These are phyloP conservation scores for Trichonephila clavata DNA, from an alignment of 1,140 invertebrate species.

Conservation along the genomic window DNA sequence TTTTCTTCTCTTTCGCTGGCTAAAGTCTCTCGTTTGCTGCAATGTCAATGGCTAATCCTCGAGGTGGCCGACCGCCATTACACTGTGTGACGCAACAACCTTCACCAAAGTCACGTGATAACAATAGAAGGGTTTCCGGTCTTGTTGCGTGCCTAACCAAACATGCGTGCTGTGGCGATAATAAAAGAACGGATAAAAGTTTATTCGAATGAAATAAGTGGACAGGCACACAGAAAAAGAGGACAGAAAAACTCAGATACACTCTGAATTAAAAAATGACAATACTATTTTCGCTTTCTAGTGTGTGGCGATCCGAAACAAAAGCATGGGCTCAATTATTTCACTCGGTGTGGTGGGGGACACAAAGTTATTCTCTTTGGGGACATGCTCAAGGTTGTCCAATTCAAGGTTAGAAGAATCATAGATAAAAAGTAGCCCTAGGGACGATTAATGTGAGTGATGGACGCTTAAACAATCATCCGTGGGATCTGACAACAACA, in stretches of 20 bases:
- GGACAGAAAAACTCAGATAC: not conserved
- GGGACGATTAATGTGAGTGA: slow-evolving; percentile 17
- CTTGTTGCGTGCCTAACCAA: slow-evolving; percentile 14
- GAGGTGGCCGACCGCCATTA: not conserved
- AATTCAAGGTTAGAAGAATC: not conserved
- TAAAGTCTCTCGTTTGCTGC: slow-evolving; percentile 8
- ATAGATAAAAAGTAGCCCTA: not conserved
- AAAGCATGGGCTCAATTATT: slow-evolving; percentile 1
- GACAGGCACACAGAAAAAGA: not conserved
- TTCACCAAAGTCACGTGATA: slow-evolving; percentile 31
- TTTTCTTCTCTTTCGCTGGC: not conserved
- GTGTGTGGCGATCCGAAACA: not conserved
- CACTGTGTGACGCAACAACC: slow-evolving; percentile 14
- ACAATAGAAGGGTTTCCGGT: slow-evolving; percentile 38
- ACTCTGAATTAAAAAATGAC: not conserved
- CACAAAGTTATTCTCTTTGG: not conserved
- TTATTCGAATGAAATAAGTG: slow-evolving; percentile 13
- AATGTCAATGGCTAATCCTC: slow-evolving; percentile 29
- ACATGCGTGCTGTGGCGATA: slow-evolving; percentile 17
- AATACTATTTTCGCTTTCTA: slow-evolving; percentile 18
- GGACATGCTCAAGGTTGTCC: not conserved
- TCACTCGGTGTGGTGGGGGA: not conserved
- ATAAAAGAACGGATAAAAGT: slow-evolving; percentile 37
- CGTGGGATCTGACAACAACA: not conserved
- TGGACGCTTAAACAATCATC: slow-evolving; percentile 1